Evolutionary conservation across 2,888 invertebrate species (phyloP), one percentile per base, ranked within the genome.

Genomic region (Lagria hirta): DNA sequence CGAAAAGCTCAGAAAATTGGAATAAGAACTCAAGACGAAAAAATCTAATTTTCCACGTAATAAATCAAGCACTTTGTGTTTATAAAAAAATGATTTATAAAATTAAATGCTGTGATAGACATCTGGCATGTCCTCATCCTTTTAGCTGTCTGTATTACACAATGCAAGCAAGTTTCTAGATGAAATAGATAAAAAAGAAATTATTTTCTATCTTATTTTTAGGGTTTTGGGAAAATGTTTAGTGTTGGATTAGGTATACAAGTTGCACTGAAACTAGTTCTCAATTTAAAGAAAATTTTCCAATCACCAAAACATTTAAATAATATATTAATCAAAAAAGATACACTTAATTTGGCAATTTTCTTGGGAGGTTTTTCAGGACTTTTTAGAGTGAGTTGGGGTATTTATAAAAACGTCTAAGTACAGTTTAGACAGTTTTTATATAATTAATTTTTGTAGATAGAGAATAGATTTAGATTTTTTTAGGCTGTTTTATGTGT

Each of bases 281-380:
- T 84, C 43, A 79, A 81, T 62, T 54, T 78, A 2, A 77, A 70
- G 54, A 73, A 70, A 54, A 67, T 83, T 41, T 49, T 78, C 3
- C 71, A 68, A 14, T 75, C 76, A 23, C 79, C 80, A 10, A 69
- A 72, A 52, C 58, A 71, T 16, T 64, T 81, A 42, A 72, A 71
- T 27, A 72, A 71, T 26, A 71, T 76, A 11, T 62, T 84, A 26
- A 75, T 81, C 29, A 75, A 74, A 54, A 74, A 65, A 48, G 73
- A 74, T 45, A 80, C 76, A 14, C 61, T 84, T 4, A 77, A 79
- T 54, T 66, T 87, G 48, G 86, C 82, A 22, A 65, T 78, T 30
- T 86, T 85, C 61, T 71, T 88, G 54, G 86, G 84, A 30, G 79
- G 81, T 52, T 86, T 84, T 63, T 75, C 82, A 3, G 81, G 80